Evolutionary conservation across 1,140 invertebrate genomes (phyloP).

Genomic region (Drosophila mauritiana): DNA sequence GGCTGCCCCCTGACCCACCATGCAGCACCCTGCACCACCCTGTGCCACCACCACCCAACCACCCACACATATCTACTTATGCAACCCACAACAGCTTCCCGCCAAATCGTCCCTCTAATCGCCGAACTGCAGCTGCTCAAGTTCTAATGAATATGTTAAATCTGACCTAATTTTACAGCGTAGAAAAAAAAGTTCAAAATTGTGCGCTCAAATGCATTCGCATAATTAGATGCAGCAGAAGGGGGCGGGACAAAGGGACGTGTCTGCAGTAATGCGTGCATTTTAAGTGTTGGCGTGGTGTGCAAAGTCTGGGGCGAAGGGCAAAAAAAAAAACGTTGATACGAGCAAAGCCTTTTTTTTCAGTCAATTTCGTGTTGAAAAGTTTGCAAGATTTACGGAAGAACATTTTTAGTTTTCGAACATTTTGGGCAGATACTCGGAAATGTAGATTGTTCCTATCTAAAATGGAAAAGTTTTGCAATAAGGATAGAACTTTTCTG

Average conservation of each 20-base stretch:
- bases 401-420: neutral
- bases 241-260: neutral
- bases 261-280: constrained; percentile 37
- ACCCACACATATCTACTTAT: constrained; percentile 27
- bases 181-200: constrained; percentile 37
- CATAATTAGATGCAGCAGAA: constrained; percentile 74
- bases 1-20: constrained; percentile 20
- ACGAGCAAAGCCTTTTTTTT: constrained; percentile 5
- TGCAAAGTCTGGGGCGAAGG: constrained; percentile 31
- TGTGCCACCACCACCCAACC: neutral
- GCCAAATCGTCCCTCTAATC: neutral
- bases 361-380: constrained; percentile 21
- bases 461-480: constrained; percentile 14
- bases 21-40: neutral
- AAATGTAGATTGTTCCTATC: constrained; percentile 4
- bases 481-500: constrained; percentile 6
- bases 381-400: constrained; percentile 4
- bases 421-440: neutral
- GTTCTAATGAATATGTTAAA: constrained; percentile 82
- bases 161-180: constrained; percentile 70
- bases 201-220: constrained; percentile 77
- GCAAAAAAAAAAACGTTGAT: constrained; percentile 2
- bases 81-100: constrained; percentile 22
- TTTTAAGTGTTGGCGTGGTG: neutral
- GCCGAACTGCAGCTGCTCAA: constrained; percentile 20